Evolutionary conservation across 2,113 vertebrate species (phyloP).

Genomic region (Grammomys dolichurus): DNA sequence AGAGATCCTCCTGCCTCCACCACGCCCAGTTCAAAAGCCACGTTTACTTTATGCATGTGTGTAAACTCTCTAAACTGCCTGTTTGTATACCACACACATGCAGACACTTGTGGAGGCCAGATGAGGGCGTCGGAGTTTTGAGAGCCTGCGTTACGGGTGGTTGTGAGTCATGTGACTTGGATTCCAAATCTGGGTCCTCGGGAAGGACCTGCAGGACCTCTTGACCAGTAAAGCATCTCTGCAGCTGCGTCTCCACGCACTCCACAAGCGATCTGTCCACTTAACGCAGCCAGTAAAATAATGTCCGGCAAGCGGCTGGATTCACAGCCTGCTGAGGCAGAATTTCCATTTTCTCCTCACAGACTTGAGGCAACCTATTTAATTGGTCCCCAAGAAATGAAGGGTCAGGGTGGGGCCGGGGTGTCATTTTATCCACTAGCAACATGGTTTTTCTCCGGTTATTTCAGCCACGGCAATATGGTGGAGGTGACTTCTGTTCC

Average conservation of each 20-base stretch:
- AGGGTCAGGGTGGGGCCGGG: background rate
- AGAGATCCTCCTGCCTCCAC: background rate
- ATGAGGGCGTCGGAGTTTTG: background rate
- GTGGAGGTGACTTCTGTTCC: background rate
- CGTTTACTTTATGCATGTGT: background rate
- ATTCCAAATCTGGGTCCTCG: no score
- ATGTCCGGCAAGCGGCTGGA: background rate
- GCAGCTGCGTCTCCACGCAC: background rate
- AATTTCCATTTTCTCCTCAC: background rate
- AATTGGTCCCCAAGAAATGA: background rate
- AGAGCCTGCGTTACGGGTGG: background rate
- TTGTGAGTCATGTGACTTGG: background rate
- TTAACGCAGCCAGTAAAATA: background rate
- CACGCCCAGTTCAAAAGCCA: background rate
- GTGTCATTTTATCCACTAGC: background rate
- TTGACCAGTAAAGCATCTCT: accelerated
- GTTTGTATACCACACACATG: accelerated
- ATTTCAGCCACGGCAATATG: background rate
- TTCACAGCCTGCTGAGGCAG: background rate
- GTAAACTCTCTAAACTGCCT: no score
- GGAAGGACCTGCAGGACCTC: background rate
- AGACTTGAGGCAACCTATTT: background rate
- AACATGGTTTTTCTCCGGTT: background rate
- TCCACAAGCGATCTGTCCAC: background rate
- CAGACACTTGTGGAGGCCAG: background rate